Evolutionary conservation across 2,113 vertebrate genomes (phyloP).

Genomic region (Chitala chitala): DNA sequence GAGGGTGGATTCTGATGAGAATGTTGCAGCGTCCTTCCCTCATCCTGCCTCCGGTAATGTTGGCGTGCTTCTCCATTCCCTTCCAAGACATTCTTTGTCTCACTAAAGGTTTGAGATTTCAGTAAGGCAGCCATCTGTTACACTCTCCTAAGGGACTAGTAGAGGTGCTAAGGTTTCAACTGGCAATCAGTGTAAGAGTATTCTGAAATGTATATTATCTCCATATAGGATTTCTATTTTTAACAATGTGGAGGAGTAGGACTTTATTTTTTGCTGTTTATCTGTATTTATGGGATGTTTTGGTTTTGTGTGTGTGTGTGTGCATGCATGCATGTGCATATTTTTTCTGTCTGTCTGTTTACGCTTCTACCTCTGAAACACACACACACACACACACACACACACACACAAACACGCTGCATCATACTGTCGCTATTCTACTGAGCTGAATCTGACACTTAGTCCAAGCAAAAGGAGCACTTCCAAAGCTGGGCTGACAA

Average conservation of each 20-base stretch:
- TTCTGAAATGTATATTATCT: not conserved
- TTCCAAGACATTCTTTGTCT: too few relatives aligned
- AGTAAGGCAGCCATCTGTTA: not conserved
- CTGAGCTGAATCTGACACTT: not conserved
- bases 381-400: not conserved
- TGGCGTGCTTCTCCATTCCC: too few relatives aligned
- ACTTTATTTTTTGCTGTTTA: too few relatives aligned
- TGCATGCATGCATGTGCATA: slow-evolving; percentile 9
- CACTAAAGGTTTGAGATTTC: too few relatives aligned
- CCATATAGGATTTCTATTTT: too few relatives aligned
- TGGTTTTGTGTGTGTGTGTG: slow-evolving; percentile 16
- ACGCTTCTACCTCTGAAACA: not conserved
- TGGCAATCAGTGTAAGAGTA: not conserved
- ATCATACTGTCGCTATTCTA: not conserved
- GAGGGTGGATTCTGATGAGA: not conserved
- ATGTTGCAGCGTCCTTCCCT: too few relatives aligned
- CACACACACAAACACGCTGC: not conserved
- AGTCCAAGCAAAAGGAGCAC: not conserved
- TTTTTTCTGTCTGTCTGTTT: slow-evolving; percentile 5
- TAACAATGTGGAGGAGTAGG: too few relatives aligned
- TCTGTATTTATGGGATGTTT: too few relatives aligned
- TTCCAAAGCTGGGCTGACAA: slow-evolving; percentile 2
- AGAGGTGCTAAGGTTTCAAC: not conserved
- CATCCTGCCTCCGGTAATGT: too few relatives aligned
- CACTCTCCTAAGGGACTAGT: not conserved